A percentile compares a stretch with the other conserved stretches of the same genome.
These are phyloP conservation scores for Podarcis siculus DNA, from an alignment of 2,797 vertebrate species.

Conservation along the genomic window DNA sequence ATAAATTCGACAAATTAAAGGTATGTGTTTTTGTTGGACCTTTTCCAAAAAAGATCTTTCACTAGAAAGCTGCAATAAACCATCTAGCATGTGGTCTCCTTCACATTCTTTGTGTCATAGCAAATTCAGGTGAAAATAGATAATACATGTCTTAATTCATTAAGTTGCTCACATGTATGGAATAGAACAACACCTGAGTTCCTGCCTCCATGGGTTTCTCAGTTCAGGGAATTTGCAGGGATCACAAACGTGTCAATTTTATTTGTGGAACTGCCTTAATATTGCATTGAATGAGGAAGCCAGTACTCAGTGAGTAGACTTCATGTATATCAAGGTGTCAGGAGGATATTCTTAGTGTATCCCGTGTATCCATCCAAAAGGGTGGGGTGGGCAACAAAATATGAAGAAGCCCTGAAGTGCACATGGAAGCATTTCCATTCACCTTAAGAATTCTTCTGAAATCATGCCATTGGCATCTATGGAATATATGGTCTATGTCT, in stretches of 20 bases:
- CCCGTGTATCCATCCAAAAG: not conserved
- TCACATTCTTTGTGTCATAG: not conserved
- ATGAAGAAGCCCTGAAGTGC: not conserved
- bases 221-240: not conserved
- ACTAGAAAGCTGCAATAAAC: not conserved
- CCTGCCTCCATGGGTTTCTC: not conserved
- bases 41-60: not conserved
- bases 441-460: not conserved
- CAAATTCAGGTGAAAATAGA: not conserved
- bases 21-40: constrained; percentile 70
- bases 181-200: not conserved
- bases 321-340: not conserved
- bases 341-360: not conserved
- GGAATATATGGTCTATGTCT: not conserved
- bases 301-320: not conserved
- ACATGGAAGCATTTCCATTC: not conserved
- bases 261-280: not conserved
- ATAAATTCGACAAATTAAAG: constrained; percentile 99
- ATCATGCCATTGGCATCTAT: not conserved
- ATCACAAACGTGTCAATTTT: not conserved
- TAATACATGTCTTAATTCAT: not conserved
- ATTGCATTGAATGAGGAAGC: not conserved
- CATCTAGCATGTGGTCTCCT: not conserved
- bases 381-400: not conserved
- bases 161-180: not conserved